Base-by-base conservation (phyloP, 2,113 vertebrate genomes). In the Aegotheles bennettii region DNA sequence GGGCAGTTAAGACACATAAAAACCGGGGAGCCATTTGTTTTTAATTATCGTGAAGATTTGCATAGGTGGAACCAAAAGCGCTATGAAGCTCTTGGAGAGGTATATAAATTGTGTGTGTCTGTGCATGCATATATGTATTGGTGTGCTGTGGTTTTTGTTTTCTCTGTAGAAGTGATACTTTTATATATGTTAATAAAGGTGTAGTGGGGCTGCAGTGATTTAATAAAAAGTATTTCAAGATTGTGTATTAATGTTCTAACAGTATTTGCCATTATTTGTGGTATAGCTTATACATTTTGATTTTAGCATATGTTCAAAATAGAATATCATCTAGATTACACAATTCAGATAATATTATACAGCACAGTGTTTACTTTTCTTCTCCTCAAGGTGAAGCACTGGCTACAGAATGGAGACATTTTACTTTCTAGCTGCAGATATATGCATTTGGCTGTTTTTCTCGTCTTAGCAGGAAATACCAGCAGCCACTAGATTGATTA, bases 21-120 rank as follows among this genome's bases (percentile, higher is more conserved):
- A 97, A 99, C 99, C 35, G 99, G 99, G 48, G 99, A 99, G 60
- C 98, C 98, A 0, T 99, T 99, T 98, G 98, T 99, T 69, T 99
- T 99, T 94, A 99, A 99, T 96, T 99, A 98, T 91, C 98, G 99
- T 86, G 99, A 99, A 98, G 99, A 99, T 94, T 98, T 99, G 93
- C 99, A 99, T 92, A 98, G 99, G 89, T 99, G 99, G 99, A 99
- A 99, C 96, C 99, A 99, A 95, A 99, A 99, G 94, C 98, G 99
- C 89, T 99, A 99, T 24, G 99, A 99, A 97, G 99, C 99, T 83
- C 98, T 99, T 35, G 99, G 99, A 98, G 99, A 99, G 99, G 99
- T 99, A 99, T 40, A 28, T 93, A 21, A 45, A 61, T 42, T 59
- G 18, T 42, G 16, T 53, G 48, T 8, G 0, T 84, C 7, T 47